These are phyloP conservation scores for Thymelicus sylvestris DNA, from an alignment of 2,888 invertebrate species.

Conservation along the genomic window DNA sequence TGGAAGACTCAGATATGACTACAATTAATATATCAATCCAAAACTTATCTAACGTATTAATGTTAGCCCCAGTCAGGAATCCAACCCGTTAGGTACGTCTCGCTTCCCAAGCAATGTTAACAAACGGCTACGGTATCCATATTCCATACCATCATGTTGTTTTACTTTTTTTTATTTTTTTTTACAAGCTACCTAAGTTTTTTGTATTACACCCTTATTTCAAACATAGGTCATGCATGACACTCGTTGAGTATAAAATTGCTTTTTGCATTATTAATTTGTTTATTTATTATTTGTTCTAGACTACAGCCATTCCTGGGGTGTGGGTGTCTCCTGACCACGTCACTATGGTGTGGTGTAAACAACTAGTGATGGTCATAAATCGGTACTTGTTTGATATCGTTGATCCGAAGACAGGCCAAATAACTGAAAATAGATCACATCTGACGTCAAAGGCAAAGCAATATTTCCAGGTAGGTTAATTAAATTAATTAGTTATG, in stretches of 20 bases:
- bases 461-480: conserved; percentile 68
- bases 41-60: too few species aligned
- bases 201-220: too few species aligned
- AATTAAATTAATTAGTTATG: background rate
- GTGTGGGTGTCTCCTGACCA: conserved; percentile 96
- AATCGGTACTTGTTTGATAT: conserved; percentile 93
- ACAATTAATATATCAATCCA: too few species aligned
- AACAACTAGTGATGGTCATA: conserved; percentile 92
- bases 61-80: too few species aligned
- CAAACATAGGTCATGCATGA: too few species aligned
- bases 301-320: conserved; percentile 91
- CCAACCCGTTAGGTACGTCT: too few species aligned
- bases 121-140: too few species aligned
- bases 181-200: too few species aligned
- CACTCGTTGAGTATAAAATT: background rate
- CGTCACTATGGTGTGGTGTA: conserved; percentile 96
- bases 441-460: conserved; percentile 58
- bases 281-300: conserved; percentile 52
- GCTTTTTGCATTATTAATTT: background rate
- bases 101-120: too few species aligned
- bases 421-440: conserved; percentile 58
- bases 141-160: too few species aligned
- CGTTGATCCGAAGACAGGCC: conserved; percentile 83
- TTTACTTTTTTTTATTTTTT: too few species aligned
- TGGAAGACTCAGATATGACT: too few species aligned